A percentile compares a stretch with the other conserved stretches of the same genome.
Conservation (phyloP, 2,113 vertebrate species). For the Sorex araneus region DNA sequence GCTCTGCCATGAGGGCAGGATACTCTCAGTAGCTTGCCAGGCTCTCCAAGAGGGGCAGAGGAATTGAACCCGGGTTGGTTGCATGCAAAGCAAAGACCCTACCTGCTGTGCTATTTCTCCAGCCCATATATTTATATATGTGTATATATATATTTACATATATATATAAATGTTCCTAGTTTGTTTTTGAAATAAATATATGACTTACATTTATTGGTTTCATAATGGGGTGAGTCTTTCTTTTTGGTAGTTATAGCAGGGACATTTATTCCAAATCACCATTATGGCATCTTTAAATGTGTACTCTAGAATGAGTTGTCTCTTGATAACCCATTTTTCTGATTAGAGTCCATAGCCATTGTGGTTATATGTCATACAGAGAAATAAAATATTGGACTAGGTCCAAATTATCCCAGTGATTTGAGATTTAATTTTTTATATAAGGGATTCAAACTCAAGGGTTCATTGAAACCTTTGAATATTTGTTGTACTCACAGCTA, state of each 20-base stretch:
- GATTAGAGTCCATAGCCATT: not conserved
- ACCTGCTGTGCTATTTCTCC: too few species aligned
- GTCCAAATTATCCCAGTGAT: not conserved
- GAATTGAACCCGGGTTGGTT: too few species aligned
- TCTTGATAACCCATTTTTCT: slow-evolving; percentile 30
- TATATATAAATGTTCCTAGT: too few species aligned
- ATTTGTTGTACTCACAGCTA: not conserved
- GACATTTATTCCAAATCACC: not conserved
- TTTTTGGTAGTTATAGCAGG: not conserved
- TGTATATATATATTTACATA: too few species aligned
- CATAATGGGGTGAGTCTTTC: not conserved
- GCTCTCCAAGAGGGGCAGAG: too few species aligned
- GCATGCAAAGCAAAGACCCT: too few species aligned
- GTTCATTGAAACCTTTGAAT: not conserved
- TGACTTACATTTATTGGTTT: not conserved
- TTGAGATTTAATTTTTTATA: not conserved
- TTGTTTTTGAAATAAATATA: too few species aligned
- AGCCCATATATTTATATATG: too few species aligned
- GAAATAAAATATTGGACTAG: not conserved
- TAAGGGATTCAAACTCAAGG: not conserved
- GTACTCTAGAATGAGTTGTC: not conserved
- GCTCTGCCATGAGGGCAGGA: too few species aligned
- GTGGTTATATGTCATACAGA: not conserved
- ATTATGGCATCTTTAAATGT: not conserved
- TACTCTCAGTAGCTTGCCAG: too few species aligned